phyloP scores from a whole-genome alignment of 2,888 invertebrate genomes.

The Morpho deidamia region DNA sequence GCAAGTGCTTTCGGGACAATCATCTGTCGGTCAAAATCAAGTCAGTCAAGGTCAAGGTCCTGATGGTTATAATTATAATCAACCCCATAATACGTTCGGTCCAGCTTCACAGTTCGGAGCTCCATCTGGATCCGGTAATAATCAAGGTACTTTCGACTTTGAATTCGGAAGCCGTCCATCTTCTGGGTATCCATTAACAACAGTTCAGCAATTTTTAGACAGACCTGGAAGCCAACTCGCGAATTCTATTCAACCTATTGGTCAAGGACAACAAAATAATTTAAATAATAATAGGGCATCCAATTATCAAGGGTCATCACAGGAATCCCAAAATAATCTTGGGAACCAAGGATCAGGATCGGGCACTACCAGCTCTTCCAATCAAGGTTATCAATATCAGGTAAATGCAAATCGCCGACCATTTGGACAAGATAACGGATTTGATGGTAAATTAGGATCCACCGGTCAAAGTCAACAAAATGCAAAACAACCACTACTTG shows the following conservation, averaged over 20 bases:
- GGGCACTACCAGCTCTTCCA: slow-evolving; percentile 2
- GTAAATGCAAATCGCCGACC: background rate
- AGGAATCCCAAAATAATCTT: slow-evolving; percentile 2
- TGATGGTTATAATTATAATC: slow-evolving; percentile 20
- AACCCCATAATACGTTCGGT: slow-evolving; percentile 11
- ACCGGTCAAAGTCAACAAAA: background rate
- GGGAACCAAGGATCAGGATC: background rate
- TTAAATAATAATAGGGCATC: slow-evolving; percentile 9
- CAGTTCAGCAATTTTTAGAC: background rate
- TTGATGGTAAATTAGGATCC: background rate
- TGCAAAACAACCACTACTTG: background rate
- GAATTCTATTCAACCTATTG: background rate
- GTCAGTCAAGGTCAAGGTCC: background rate
- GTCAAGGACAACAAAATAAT: slow-evolving; percentile 6
- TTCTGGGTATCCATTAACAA: slow-evolving; percentile 7
- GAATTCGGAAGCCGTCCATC: slow-evolving; percentile 2
- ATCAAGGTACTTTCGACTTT: slow-evolving; percentile 1
- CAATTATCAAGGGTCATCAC: background rate
- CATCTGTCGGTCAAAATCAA: background rate
- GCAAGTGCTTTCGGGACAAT: background rate
- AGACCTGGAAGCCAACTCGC: background rate
- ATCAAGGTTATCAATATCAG: slow-evolving; percentile 4
- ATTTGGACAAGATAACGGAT: slow-evolving; percentile 3
- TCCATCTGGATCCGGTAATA: background rate
- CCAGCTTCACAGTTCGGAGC: slow-evolving; percentile 1